Evolutionary conservation across 2,113 vertebrate species (phyloP), one percentile per base, ranked within the genome.

Genomic region (Tinamus guttatus): DNA sequence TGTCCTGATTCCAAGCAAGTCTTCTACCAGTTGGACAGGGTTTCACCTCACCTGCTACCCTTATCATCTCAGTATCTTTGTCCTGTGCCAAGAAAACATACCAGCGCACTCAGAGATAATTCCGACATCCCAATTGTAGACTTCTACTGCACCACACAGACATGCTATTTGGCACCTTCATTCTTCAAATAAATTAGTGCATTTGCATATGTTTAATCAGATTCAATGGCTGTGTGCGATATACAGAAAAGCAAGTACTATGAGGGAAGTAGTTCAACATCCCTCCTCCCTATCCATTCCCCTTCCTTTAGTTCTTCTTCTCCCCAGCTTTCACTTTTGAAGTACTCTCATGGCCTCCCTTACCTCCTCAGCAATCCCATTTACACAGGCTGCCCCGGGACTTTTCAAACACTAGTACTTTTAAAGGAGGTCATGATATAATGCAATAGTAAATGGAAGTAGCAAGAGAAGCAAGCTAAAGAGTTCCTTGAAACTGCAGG

Each of bases 141-240:
- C 27, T 56, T 83, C 28, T 52, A 56, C 30, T 0, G 0, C 77
- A 8, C 8, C 0, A 0, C 8, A 1, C 0, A 0, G 40, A 62
- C 4, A 1, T 13, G 32, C 13, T 22, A 3, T 40, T 36, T n/a
- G 47, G 25, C 52, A 24, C 6, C 54, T 9, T 2, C 3, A 7
- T 11, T 86, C 45, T 74, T 58, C 41, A 32, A 32, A 45, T 21
- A 58, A 69, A 54, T 30, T 13, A 34, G 32, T 32, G 34, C 3
- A 3, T 52, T 51, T 58, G 43, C 24, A 10, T 36, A 5, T 4
- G 2, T 15, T 38, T 40, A 5, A 1, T 11, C 17, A 1, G 1
- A 19, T 32, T 51, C 76, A 69, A 28, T 71, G 76, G 28, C 68
- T 85, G 25, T 1, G 5, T 28, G 58, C 30, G 24, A 76, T 11